Evolutionary conservation across 2,888 invertebrate species (phyloP), one percentile per base, ranked within the genome.

Genomic region (Lutraria lutraria): DNA sequence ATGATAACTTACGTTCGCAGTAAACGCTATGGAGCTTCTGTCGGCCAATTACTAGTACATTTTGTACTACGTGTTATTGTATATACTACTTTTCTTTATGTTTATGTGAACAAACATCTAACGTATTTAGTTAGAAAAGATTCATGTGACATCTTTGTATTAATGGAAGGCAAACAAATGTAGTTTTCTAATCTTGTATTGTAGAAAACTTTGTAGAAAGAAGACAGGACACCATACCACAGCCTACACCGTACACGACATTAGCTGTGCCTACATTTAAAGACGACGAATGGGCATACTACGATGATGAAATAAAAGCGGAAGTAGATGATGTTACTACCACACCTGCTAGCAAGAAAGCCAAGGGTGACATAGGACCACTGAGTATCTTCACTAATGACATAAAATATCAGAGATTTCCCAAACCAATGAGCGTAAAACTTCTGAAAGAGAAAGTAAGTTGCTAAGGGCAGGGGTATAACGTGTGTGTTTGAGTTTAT

Each of bases 351-450:
- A 54, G 56, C 21, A 60, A n/a, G 0, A 76, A 54, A 29, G 15
- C 21, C 21, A 83, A 83, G 34, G 90, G 91, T 0, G 92, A 92
- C 79, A 88, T 91, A 13, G 86, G 83, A 60, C 90, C 91, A 19
- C 68, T 92, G 12, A 81, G 83, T 80, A 92, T 92, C 52, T 92
- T 92, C 68, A 87, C 88, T 53, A 83, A 83, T 31, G 89, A 91
- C 31, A 91, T 92, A 10, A 86, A 43, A 54, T 91, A 88, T 72
- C 92, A 92, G 81, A 56, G 92, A 53, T 92, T 92, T 83, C 92
- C 92, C 0, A 76, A 81, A 43, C 84, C 92, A 6, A 92, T 92
- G 92, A 87, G 85, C 54, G 79, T 90, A 13, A 72, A 79, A 43
- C 68, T 81, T 6, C 87, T 92, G 52, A 88, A 87, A 76, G 63